phyloP scores from a whole-genome alignment of 2,888 invertebrate genomes.

The Bombylius discolor region DNA sequence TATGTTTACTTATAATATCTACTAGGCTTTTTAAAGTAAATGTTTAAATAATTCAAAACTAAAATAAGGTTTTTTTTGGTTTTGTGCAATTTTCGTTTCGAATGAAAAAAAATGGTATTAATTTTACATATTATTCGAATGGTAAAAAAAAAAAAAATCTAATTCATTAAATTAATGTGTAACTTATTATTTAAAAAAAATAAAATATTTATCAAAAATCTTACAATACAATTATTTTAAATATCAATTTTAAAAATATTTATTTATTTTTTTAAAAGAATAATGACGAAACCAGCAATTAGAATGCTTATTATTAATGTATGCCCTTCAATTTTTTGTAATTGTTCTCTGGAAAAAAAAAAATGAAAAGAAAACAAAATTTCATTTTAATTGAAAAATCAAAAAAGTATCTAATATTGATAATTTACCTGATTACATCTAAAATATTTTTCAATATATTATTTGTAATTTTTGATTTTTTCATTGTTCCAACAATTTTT shows the following conservation, averaged over 20 bases:
- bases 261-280: constrained; percentile 17
- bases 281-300: constrained; percentile 43
- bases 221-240: constrained; percentile 3
- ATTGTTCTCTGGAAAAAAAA: constrained; percentile 26
- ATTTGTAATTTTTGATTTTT: constrained; percentile 28
- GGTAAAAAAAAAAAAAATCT: no score
- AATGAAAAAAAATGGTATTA: no score
- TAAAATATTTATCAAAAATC: no score
- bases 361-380: not conserved
- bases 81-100: no score
- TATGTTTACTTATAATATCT: no score
- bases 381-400: not conserved
- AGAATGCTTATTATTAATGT: constrained; percentile 44
- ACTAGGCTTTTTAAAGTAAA: no score
- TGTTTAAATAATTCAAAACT: no score
- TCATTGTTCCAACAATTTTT: constrained; percentile 38
- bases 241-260: not conserved
- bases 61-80: no score
- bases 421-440: constrained; percentile 30
- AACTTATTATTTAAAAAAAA: no score
- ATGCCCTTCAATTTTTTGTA: constrained; percentile 40
- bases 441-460: constrained; percentile 37
- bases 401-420: not conserved
- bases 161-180: no score
- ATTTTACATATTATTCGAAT: no score